A percentile compares a stretch with the other conserved stretches of the same genome.
These are phyloP conservation scores for Tetragnatha montana DNA, from an alignment of 2,888 invertebrate genomes.

Conservation along the genomic window DNA sequence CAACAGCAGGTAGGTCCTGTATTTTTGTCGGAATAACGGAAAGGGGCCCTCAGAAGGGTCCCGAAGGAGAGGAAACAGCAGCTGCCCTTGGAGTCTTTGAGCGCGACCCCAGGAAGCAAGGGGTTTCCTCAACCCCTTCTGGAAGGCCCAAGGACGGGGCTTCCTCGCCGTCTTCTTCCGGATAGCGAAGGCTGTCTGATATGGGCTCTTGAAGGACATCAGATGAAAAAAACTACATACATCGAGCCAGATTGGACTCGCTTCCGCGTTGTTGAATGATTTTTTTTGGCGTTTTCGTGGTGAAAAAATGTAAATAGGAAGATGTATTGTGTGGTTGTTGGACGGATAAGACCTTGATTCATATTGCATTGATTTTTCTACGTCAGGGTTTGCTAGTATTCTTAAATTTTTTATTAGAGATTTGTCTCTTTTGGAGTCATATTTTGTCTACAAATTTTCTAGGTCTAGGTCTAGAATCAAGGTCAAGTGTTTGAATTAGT, in stretches of 20 bases:
- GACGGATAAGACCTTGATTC: neutral
- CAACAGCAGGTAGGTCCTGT: too few species aligned
- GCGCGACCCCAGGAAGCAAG: slow-evolving; percentile 46
- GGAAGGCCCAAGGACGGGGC: neutral
- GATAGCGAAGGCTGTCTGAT: neutral
- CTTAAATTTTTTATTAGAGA: too few species aligned
- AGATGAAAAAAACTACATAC: neutral
- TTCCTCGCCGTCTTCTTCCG: neutral
- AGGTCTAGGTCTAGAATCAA: too few species aligned
- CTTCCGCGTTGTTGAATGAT: too few species aligned
- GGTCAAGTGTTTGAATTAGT: too few species aligned
- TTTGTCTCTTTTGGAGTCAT: too few species aligned
- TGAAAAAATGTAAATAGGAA: too few species aligned
- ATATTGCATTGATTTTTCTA: neutral
- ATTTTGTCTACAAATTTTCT: too few species aligned
- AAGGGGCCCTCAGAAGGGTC: neutral
- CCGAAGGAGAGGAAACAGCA: slow-evolving; percentile 4
- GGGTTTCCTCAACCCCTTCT: slow-evolving; percentile 32
- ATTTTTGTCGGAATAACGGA: neutral
- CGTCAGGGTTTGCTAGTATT: too few species aligned
- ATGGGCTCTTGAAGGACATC: neutral
- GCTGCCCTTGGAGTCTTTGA: slow-evolving; percentile 27
- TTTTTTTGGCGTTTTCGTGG: too few species aligned
- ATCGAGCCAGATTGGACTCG: neutral
- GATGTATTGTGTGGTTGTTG: too few species aligned